phyloP scores from a whole-genome alignment of 2,113 vertebrate species.

The Oriolus oriolus region DNA sequence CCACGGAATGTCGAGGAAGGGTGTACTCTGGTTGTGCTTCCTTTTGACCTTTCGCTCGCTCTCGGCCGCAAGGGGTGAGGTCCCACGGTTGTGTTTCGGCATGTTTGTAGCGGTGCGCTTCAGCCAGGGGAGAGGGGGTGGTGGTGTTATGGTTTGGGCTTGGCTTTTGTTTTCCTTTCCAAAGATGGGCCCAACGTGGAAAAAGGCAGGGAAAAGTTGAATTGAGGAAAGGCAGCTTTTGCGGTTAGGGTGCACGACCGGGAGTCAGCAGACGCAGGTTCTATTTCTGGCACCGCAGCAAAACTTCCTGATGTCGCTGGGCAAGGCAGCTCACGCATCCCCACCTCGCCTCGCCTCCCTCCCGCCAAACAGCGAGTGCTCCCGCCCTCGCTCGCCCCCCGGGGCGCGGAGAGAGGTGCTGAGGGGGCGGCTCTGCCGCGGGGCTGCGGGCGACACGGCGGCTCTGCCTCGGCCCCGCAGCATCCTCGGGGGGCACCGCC shows the following conservation, averaged over 20 bases:
- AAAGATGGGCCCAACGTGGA: neutral
- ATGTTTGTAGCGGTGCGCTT: neutral
- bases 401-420: neutral
- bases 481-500: neutral
- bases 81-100: neutral
- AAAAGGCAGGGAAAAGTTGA: neutral
- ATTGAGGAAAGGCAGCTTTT: neutral
- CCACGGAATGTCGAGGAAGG: neutral
- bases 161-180: neutral
- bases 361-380: neutral
- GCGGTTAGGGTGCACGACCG: neutral
- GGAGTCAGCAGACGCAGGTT: slow-evolving; percentile 22
- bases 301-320: neutral
- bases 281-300: slow-evolving; percentile 34
- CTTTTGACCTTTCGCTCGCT: neutral
- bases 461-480: neutral
- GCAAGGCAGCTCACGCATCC: neutral
- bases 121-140: neutral
- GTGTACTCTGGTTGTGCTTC: neutral
- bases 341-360: neutral
- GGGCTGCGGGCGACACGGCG: neutral
- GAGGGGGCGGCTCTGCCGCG: neutral
- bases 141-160: neutral
- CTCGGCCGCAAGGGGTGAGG: neutral
- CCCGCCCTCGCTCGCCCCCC: neutral